Conservation (phyloP, 2,888 invertebrate genomes). For the Blastobasis adustella region DNA sequence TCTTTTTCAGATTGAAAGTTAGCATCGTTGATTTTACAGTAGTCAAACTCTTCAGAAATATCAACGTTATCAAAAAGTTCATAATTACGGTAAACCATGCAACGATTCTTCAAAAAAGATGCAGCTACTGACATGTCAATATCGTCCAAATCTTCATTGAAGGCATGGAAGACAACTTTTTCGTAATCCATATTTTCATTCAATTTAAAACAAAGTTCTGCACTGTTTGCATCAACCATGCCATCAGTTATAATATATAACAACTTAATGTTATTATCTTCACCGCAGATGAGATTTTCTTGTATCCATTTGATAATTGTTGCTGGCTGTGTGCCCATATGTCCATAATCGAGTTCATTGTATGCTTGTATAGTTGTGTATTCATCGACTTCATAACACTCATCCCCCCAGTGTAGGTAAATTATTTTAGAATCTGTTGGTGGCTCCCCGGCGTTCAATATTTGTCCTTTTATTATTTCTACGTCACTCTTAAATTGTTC, state of each 20-base stretch:
- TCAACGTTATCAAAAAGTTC: conserved; percentile 21
- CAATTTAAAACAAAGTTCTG: conserved; percentile 13
- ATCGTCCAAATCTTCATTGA: conserved; percentile 6
- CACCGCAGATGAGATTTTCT: conserved; percentile 7
- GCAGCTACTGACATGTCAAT: conserved; percentile 27
- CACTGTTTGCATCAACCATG: conserved; percentile 5
- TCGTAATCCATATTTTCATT: conserved; percentile 27
- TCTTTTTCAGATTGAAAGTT: conserved; percentile 28
- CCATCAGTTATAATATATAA: conserved; percentile 32
- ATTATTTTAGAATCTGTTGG: conserved; percentile 19
- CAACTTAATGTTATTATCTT: conserved; percentile 21
- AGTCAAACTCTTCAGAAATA: conserved; percentile 30
- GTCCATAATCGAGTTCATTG: background rate
- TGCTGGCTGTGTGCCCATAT: conserved; percentile 12
- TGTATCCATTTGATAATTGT: conserved; percentile 6
- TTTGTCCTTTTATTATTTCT: conserved; percentile 17
- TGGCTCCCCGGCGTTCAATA: conserved; percentile 7
- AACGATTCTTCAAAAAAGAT: conserved; percentile 23
- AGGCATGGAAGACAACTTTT: conserved; percentile 25
- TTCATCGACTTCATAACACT: conserved; percentile 24
- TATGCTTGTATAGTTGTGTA: conserved; percentile 10
- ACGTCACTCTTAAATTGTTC: conserved; percentile 21
- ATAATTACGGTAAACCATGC: conserved; percentile 24
- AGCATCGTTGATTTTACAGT: conserved; percentile 21
- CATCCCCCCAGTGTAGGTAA: conserved; percentile 27